Evolutionary conservation across 1,140 invertebrate genomes (phyloP).

Genomic region (Drosophila tani): DNA sequence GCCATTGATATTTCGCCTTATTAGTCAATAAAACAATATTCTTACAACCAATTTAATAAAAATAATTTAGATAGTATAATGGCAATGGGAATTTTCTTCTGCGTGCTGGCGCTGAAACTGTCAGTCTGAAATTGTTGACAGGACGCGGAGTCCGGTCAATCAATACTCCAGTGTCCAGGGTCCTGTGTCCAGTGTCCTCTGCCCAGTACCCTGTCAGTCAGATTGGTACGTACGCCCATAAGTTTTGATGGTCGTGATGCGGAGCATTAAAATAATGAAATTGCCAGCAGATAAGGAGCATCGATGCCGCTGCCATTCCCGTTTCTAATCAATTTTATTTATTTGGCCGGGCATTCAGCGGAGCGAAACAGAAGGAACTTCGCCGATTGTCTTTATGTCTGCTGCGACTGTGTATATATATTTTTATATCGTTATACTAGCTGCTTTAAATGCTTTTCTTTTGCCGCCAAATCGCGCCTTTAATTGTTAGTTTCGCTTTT

Average conservation of each 20-base stretch:
- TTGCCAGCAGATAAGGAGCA: constrained; percentile 71
- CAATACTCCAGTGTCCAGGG: constrained; percentile 32
- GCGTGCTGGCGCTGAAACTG: not conserved
- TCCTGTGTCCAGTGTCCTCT: constrained; percentile 2
- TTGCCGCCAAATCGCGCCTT: constrained; percentile 23
- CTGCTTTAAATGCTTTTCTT: constrained; percentile 55
- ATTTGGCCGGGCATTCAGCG: constrained; percentile 44
- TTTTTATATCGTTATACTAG: not conserved
- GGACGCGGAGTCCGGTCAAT: constrained; percentile 41
- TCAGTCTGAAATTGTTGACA: constrained; percentile 23
- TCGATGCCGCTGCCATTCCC: constrained; percentile 19
- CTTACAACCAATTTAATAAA: not conserved
- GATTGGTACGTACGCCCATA: constrained; percentile 50
- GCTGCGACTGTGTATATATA: constrained; percentile 3
- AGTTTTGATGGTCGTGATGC: constrained; percentile 53
- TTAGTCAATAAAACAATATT: not conserved
- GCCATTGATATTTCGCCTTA: too few species aligned
- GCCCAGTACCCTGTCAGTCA: constrained; percentile 15
- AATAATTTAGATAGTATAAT: constrained; percentile 5
- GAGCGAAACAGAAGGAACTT: constrained; percentile 18
- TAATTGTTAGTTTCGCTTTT: constrained; percentile 65
- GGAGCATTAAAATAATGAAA: constrained; percentile 77
- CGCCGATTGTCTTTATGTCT: constrained; percentile 20
- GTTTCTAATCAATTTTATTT: constrained; percentile 78
- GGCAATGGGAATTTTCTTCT: constrained; percentile 14